Percentiles rank a stretch among this genome's conserved stretches.
These are phyloP conservation scores for Spinus pinus DNA, from an alignment of 2,797 vertebrate species.

Conservation along the genomic window DNA sequence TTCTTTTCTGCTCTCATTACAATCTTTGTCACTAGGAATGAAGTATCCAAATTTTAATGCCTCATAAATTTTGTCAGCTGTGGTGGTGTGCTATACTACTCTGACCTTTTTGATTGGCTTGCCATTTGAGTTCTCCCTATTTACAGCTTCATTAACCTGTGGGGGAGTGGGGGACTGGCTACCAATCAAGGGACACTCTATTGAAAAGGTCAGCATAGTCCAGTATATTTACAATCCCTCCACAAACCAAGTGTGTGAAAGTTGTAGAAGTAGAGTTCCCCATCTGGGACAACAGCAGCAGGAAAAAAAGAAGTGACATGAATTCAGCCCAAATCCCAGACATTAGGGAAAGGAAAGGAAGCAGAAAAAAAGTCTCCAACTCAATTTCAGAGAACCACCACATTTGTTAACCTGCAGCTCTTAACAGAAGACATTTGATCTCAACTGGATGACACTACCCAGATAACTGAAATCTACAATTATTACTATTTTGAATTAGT, in stretches of 20 bases:
- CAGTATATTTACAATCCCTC: slow-evolving; percentile 31
- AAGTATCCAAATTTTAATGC: slow-evolving; percentile 60
- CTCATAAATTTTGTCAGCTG: slow-evolving; percentile 65
- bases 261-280: neutral
- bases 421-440: neutral
- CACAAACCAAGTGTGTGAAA: neutral
- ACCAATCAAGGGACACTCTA: slow-evolving; percentile 3
- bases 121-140: slow-evolving; percentile 64
- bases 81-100: slow-evolving; percentile 21
- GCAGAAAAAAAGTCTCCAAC: neutral
- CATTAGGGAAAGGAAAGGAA: neutral
- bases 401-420: neutral
- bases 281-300: neutral
- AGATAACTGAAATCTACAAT: neutral
- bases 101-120: slow-evolving; percentile 71
- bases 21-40: slow-evolving; percentile 61
- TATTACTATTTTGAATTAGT: neutral
- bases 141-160: slow-evolving; percentile 71
- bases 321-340: neutral
- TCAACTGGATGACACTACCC: neutral
- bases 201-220: slow-evolving; percentile 37
- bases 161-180: slow-evolving; percentile 15
- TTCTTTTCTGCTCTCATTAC: slow-evolving; percentile 47
- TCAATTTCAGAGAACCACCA: neutral
- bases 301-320: neutral